Percentiles rank a stretch among this genome's conserved stretches.
phyloP scores from a whole-genome alignment of 2,888 invertebrate species.

The Metopia argyrocephala region DNA sequence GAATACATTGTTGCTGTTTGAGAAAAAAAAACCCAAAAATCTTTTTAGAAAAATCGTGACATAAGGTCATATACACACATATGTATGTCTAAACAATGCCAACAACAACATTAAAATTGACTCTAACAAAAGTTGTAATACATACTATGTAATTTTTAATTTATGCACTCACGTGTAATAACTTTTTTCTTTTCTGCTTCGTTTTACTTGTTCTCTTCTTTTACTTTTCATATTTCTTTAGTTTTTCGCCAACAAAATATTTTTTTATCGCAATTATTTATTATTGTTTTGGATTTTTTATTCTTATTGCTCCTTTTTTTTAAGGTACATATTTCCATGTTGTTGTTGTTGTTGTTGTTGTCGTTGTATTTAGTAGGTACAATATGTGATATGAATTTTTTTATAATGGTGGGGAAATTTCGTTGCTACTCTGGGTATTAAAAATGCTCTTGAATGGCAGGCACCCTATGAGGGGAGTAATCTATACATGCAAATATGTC shows the following conservation, averaged over 20 bases:
- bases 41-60: slow-evolving; percentile 64
- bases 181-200: slow-evolving; percentile 16
- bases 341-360: slow-evolving; percentile 6
- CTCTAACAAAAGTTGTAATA: slow-evolving; percentile 55
- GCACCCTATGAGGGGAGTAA: slow-evolving; percentile 13
- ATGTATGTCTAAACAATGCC: slow-evolving; percentile 10
- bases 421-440: background rate
- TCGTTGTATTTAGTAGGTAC: slow-evolving; percentile 1
- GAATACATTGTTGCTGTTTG: slow-evolving; percentile 3
- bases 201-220: background rate
- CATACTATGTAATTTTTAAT: too few relatives aligned
- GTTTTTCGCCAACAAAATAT: slow-evolving; percentile 32
- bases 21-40: slow-evolving; percentile 46
- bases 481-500: background rate
- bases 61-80: slow-evolving; percentile 51
- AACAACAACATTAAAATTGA: slow-evolving; percentile 31
- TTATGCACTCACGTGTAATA: slow-evolving; percentile 64
- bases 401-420: background rate
- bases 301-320: slow-evolving; percentile 20
- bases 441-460: background rate
- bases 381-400: slow-evolving; percentile 48
- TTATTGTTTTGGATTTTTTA: slow-evolving; percentile 27
- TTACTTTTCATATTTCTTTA: background rate
- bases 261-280: slow-evolving; percentile 29
- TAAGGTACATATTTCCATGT: background rate